These are phyloP conservation scores for Aurelia aurita DNA, from an alignment of 30 jellyfish, hydroid and myxozoan genomes.

Conservation along the genomic window DNA sequence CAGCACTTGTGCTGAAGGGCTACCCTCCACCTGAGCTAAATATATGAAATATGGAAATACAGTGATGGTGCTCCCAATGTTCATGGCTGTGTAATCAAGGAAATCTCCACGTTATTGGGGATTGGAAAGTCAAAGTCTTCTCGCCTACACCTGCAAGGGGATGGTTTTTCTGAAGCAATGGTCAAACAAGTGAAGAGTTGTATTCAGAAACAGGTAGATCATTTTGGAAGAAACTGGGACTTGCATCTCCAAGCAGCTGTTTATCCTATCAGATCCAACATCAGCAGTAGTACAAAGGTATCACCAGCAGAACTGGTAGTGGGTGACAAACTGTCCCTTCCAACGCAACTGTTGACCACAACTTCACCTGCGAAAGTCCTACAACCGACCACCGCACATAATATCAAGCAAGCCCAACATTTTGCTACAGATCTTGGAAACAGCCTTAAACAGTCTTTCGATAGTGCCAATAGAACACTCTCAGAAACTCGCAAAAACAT, in stretches of 20 bases:
- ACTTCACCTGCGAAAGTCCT: not conserved
- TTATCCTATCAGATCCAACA: constrained; percentile 3
- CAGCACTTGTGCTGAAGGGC: too few species aligned
- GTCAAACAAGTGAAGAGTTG: constrained; percentile 20
- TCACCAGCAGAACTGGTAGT: too few species aligned
- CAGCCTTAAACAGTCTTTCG: constrained; percentile 21
- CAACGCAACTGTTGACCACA: not conserved
- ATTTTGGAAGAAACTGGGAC: constrained; percentile 17
- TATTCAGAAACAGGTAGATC: constrained; percentile 30
- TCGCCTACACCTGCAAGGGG: constrained; percentile 21
- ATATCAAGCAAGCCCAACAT: constrained; percentile 33
- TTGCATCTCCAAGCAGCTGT: constrained; percentile 25
- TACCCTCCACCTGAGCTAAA: too few species aligned
- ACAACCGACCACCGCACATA: not conserved
- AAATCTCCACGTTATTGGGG: not conserved
- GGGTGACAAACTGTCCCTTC: constrained; percentile 4
- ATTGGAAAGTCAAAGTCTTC: constrained; percentile 32
- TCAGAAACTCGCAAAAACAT: constrained; percentile 1
- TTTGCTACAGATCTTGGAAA: constrained; percentile 24
- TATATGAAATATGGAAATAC: too few species aligned
- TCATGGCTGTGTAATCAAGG: constrained; percentile 25
- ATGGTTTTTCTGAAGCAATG: constrained; percentile 38
- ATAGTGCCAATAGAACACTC: constrained; percentile 9
- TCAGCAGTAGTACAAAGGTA: not conserved
- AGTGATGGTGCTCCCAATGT: constrained; percentile 33